Base-by-base conservation (phyloP, 2,797 vertebrate species). In the Rhynchonycteris naso region DNA sequence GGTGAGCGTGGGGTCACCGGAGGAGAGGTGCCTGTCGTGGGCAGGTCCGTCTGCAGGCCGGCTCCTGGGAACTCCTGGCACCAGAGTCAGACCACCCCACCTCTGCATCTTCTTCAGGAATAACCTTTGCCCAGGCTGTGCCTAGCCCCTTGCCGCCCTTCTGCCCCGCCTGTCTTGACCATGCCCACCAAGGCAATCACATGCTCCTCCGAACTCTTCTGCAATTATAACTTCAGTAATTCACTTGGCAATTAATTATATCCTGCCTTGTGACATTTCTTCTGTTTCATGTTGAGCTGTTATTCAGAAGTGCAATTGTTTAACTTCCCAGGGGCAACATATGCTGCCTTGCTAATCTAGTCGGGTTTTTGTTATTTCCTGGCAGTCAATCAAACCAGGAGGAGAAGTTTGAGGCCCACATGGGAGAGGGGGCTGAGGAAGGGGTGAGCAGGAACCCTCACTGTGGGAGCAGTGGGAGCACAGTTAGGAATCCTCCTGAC, bases 221-320 rank as follows among this genome's bases (percentile, higher is more conserved):
- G 94, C 92, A 94, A 96, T 97, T 93, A 95, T 92, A 90, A 52
- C 94, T 93, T 96, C 90, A 94, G 86, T 97, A 96, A 96, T 96
- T 95, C 88, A 94, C 90, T 83, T 93, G 90, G 93, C 95, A 94
- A 96, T 96, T 97, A 96, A 97, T 97, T 95, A 90, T 87, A 79
- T 22, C 83, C 72, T 95, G 96, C 91, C 94, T 96, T 52, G 80
- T 96, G 96, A 96, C 89, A 89, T 88, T 85, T 43, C 84, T 78
- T 91, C 95, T 79, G 56, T 75, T 95, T 88, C 1, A 0, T 7
- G 86, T 75, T 18, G 81, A 94, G 92, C 92, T 90, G 84, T 87
- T 95, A 95, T 93, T 97, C 59, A 84, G 93, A 93, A 91, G 95
- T n/a, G 76, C 76, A 56, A 90, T 97, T 96, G 93, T 96, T 93